Conservation (phyloP, 2,113 vertebrate species). For the Actenoides lindsayi region DNA sequence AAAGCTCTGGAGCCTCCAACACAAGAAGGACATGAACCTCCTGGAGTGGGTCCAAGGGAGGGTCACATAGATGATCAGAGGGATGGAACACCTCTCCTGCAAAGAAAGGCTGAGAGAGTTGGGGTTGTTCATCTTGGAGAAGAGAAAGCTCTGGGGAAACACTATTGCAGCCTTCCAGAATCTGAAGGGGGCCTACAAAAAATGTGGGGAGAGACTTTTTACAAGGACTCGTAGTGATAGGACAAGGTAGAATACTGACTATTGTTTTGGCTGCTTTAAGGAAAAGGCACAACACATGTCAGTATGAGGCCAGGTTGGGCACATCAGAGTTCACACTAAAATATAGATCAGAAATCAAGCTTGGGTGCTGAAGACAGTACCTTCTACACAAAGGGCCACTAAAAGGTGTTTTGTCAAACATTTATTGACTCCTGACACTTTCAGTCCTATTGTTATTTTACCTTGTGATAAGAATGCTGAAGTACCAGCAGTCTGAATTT, state of each 20-base stretch:
- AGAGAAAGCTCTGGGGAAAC: too few species aligned
- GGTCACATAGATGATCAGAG: background rate
- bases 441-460: background rate
- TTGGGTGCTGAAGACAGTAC: background rate
- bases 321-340: accelerated
- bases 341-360: background rate
- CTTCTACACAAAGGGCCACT: background rate
- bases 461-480: background rate
- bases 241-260: background rate
- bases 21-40: background rate
- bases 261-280: background rate
- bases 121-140: too few species aligned
- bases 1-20: background rate
- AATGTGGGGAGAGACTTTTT: too few species aligned
- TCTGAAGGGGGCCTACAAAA: too few species aligned
- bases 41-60: background rate
- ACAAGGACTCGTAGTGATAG: too few species aligned
- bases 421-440: background rate
- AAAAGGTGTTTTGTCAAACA: background rate
- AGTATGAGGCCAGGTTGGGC: background rate
- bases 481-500: background rate
- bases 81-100: too few species aligned
- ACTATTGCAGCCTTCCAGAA: too few species aligned
- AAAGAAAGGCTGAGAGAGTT: too few species aligned
- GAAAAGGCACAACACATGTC: background rate